Conservation (phyloP, 2,113 vertebrate species). For the Cephalopterus ornatus region DNA sequence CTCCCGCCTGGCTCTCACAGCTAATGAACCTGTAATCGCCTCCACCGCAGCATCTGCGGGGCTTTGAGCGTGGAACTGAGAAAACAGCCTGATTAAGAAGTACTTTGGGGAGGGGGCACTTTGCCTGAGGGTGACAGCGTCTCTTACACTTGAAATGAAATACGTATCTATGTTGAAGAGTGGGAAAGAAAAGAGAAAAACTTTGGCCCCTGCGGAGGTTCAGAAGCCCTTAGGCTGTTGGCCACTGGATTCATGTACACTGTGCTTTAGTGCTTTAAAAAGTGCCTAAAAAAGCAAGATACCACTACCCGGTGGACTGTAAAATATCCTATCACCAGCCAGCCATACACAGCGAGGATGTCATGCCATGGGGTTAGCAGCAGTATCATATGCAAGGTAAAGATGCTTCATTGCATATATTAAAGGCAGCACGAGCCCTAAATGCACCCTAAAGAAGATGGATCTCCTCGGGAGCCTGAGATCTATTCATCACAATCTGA, state of each 20-base stretch:
- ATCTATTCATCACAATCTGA: conserved; percentile 39
- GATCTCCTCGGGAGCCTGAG: conserved; percentile 13
- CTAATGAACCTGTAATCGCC: conserved; percentile 22
- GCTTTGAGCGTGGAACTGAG: neutral
- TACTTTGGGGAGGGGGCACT: conserved; percentile 35
- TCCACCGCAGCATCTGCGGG: neutral
- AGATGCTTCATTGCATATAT: conserved; percentile 60
- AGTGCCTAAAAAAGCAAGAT: conserved; percentile 29
- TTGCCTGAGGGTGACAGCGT: conserved; percentile 42
- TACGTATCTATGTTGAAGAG: neutral
- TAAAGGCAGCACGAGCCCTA: conserved; percentile 57
- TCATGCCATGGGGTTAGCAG: conserved; percentile 34
- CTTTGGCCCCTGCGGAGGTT: conserved; percentile 28
- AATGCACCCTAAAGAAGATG: conserved; percentile 20
- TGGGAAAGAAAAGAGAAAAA: conserved; percentile 15
- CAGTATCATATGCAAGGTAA: conserved; percentile 35
- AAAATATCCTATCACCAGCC: conserved; percentile 41
- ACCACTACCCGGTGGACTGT: neutral
- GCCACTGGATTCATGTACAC: neutral
- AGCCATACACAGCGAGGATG: neutral
- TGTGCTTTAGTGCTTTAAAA: neutral
- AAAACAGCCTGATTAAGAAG: conserved; percentile 35
- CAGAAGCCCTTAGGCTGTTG: conserved; percentile 41
- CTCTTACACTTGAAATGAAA: conserved; percentile 44
- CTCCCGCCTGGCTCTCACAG: neutral